Evolutionary conservation across 2,888 invertebrate species (phyloP), one percentile per base, ranked within the genome.

Genomic region (Serrognathus titanus): DNA sequence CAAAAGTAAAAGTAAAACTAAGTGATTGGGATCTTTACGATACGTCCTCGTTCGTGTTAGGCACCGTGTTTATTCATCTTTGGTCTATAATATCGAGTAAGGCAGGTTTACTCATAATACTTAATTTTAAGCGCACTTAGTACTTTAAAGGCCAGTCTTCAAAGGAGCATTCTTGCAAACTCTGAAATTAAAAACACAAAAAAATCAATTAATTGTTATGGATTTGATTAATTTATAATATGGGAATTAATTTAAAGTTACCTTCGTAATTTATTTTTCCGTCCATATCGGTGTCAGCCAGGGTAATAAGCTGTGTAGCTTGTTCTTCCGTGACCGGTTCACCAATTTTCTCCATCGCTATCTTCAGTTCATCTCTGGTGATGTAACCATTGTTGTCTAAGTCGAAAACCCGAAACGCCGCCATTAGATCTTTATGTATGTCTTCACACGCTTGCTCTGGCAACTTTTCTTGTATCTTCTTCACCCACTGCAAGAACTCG

Each of bases 331-430:
- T 87, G 55, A 90, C 84, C 2, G 84, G 83, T 77, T 91, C 90
- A 20, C 89, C 90, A 67, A 91, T 90, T 83, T 90, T 87, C 76
- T 90, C 90, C 80, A 91, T 85, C n/a, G 90, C 90, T 53, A 85
- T 81, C 70, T 86, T 84, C 47, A 90, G 78, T 76, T 90, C 90
- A 72, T 90, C 90, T 69, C 86, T 82, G 40, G 89, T 92, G 74
- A 94, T 94, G 78, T 89, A 94, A 36, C 94, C 94, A 76, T 94
- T 93, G 70, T 89, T 87, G 74, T 94, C 93, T 57, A 92, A 86
- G 80, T 94, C 94, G 75, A 94, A 94, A 52, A 91, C 93, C 74
- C 90, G 84, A 81, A 94, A 94, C 67, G 94, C 94, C 58, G 94
- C 93, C 68, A 91, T 83, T 66, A 94, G 82, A 75, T 94, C 93